These are phyloP conservation scores for Drosophila lini DNA, from an alignment of 1,140 invertebrate species.

Conservation along the genomic window DNA sequence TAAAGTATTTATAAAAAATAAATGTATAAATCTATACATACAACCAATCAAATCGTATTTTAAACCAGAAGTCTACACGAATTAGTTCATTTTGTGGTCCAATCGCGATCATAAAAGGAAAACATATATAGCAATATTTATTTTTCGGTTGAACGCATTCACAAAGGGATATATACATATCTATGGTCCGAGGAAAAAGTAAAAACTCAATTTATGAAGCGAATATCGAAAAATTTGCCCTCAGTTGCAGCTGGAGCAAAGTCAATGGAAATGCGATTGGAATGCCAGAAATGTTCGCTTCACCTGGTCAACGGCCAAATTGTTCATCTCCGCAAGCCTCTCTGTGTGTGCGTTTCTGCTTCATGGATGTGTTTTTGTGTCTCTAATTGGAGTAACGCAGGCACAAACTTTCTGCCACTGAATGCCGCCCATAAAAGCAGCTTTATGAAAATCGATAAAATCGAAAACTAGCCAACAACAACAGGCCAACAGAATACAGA, in stretches of 20 bases:
- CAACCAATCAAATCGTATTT: not conserved
- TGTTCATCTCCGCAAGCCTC: slow-evolving; percentile 27
- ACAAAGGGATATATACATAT: slow-evolving; percentile 24
- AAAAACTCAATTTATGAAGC: slow-evolving; percentile 52
- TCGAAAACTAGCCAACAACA: slow-evolving; percentile 75
- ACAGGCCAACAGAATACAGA: slow-evolving; percentile 15
- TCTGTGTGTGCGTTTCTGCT: slow-evolving; percentile 4
- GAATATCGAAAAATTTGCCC: slow-evolving; percentile 12
- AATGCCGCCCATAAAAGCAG: slow-evolving; percentile 58
- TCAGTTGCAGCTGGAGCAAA: slow-evolving; percentile 7
- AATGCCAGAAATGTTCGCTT: slow-evolving; percentile 46
- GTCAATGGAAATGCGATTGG: slow-evolving; percentile 46
- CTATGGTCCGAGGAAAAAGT: slow-evolving; percentile 4
- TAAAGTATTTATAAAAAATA: too few relatives aligned
- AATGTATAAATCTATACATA: too few relatives aligned
- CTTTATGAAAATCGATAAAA: slow-evolving; percentile 82
- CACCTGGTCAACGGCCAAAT: slow-evolving; percentile 45
- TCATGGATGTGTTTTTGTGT: slow-evolving; percentile 38
- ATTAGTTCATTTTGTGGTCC: slow-evolving; percentile 10
- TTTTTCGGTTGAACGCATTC: slow-evolving; percentile 32
- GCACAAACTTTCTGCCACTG: slow-evolving; percentile 49
- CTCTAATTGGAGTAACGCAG: slow-evolving; percentile 65
- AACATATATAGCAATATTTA: slow-evolving; percentile 11
- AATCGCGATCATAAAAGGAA: slow-evolving; percentile 23
- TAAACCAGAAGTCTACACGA: not conserved